phyloP scores from a whole-genome alignment of 2,797 vertebrate species.

The Sebastes variabilis region DNA sequence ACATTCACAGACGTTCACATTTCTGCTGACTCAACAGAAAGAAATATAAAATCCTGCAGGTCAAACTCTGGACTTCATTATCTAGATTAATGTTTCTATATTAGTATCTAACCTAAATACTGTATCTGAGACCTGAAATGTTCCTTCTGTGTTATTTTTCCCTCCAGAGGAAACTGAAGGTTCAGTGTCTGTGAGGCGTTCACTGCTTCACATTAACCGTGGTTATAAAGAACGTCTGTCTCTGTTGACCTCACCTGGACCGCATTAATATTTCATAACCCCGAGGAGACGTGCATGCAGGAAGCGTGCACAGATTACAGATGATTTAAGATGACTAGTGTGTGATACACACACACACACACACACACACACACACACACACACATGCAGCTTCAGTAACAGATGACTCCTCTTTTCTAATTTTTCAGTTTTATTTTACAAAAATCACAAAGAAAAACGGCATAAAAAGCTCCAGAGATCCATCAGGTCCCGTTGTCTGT shows the following conservation, averaged over 20 bases:
- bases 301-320: background rate
- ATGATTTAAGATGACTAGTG: constrained; percentile 20
- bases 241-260: constrained; percentile 29
- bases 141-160: background rate
- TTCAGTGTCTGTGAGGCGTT: background rate
- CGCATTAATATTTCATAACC: constrained; percentile 22
- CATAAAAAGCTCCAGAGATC: background rate
- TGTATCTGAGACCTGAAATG: too few relatives aligned
- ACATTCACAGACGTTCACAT: too few relatives aligned
- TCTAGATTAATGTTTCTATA: too few relatives aligned
- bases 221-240: background rate
- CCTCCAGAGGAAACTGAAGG: background rate
- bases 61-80: too few relatives aligned
- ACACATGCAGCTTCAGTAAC: too few relatives aligned
- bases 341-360: constrained; percentile 4
- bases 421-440: constrained; percentile 65
- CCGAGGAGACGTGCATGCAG: background rate
- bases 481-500: constrained; percentile 5
- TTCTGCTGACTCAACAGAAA: too few relatives aligned
- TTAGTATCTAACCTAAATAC: too few relatives aligned
- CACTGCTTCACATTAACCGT: background rate
- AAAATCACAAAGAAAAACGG: constrained; percentile 28
- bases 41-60: too few relatives aligned
- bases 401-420: background rate
- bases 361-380: background rate